Evolutionary conservation across 2,888 invertebrate genomes (phyloP).

Genomic region (Nemoura dubitans): DNA sequence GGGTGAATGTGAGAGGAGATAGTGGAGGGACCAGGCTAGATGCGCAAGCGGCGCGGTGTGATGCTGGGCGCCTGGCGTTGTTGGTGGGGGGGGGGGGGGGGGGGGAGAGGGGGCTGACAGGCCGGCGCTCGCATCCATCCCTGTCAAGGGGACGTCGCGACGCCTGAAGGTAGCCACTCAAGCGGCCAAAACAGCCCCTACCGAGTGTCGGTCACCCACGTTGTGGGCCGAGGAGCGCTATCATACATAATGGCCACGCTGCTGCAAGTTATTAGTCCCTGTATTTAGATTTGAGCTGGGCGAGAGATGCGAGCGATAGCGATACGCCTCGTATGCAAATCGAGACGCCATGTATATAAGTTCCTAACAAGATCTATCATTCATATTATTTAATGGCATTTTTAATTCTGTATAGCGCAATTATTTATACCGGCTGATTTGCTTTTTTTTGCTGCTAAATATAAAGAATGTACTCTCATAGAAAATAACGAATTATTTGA

Average conservation of each 20-base stretch:
- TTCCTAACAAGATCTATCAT: constrained; percentile 12
- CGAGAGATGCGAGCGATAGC: not conserved
- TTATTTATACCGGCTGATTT: constrained; percentile 7
- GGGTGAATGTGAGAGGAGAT: constrained; percentile 48
- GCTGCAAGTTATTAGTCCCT: not conserved
- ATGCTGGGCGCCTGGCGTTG: constrained; percentile 35
- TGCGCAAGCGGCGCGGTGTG: not conserved
- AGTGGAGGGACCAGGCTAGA: constrained; percentile 22
- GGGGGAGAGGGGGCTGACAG: not conserved
- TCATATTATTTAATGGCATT: constrained; percentile 12
- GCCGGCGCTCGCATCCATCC: not conserved
- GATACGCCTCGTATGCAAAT: constrained; percentile 12
- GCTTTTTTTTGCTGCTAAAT: not conserved
- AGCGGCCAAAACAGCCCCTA: not conserved
- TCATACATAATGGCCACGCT: not conserved
- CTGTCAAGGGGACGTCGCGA: not conserved
- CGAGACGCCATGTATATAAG: constrained; percentile 1
- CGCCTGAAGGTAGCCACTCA: constrained; percentile 17
- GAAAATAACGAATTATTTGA: constrained; percentile 4
- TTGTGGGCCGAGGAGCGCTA: not conserved
- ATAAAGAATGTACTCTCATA: constrained; percentile 4
- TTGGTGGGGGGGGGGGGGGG: not conserved
- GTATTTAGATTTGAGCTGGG: not conserved
- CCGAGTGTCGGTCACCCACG: not conserved
- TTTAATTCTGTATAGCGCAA: not conserved